Evolutionary conservation across 2,113 vertebrate species (phyloP).

Genomic region (Grantiella picta): DNA sequence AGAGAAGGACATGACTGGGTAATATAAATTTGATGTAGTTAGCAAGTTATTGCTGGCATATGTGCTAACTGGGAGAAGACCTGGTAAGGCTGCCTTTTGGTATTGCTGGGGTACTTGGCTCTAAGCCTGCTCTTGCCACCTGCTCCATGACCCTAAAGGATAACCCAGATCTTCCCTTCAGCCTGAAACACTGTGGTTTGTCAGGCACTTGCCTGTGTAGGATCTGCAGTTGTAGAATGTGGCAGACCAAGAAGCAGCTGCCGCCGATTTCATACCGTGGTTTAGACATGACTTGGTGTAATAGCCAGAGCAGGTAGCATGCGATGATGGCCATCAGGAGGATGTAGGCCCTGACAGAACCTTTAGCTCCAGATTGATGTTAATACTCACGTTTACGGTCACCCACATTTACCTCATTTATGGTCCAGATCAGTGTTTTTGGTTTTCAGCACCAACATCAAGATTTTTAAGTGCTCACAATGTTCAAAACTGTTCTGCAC

Average conservation of each 20-base stretch:
- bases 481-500: not conserved
- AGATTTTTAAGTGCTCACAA: not conserved
- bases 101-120: not conserved
- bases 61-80: not conserved
- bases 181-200: accelerated
- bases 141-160: accelerated
- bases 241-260: not conserved
- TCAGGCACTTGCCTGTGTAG: not conserved
- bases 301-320: not conserved
- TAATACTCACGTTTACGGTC: not conserved
- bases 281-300: not conserved
- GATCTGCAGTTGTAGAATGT: not conserved
- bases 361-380: not conserved
- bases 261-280: accelerated
- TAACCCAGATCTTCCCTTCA: not conserved
- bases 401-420: not conserved
- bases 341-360: not conserved
- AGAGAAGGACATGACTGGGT: not conserved
- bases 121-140: not conserved
- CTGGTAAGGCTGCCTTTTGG: not conserved
- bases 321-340: not conserved
- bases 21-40: not conserved
- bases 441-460: not conserved
- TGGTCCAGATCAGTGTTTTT: not conserved
- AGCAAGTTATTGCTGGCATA: not conserved